These are phyloP conservation scores for Aelia acuminata DNA, from an alignment of 2,888 invertebrate species.

Conservation along the genomic window DNA sequence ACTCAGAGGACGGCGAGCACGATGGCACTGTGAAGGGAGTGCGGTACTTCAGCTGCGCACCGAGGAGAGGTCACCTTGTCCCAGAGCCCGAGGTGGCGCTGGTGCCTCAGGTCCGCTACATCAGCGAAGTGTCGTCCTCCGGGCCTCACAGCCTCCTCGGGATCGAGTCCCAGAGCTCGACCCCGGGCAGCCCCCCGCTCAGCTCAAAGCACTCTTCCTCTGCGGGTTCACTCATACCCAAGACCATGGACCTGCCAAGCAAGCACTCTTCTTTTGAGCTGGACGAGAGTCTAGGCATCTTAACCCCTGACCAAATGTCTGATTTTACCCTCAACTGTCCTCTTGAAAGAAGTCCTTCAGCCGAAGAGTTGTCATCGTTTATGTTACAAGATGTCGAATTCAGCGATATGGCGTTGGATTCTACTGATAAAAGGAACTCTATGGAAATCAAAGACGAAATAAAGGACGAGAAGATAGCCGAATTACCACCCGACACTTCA, in stretches of 20 bases:
- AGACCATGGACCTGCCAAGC: conserved; percentile 68
- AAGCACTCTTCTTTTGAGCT: conserved; percentile 86
- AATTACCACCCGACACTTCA: conserved; percentile 54
- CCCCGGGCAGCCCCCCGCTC: conserved; percentile 64
- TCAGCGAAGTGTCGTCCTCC: conserved; percentile 68
- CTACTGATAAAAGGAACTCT: conserved; percentile 56
- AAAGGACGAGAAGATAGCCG: conserved; percentile 47
- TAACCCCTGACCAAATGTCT: conserved; percentile 90
- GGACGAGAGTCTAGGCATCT: conserved; percentile 87
- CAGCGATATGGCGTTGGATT: conserved; percentile 56
- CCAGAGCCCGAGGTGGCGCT: conserved; percentile 73
- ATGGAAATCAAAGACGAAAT: conserved; percentile 59
- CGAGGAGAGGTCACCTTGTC: conserved; percentile 76
- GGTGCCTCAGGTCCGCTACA: conserved; percentile 69
- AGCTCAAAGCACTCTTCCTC: conserved; percentile 65
- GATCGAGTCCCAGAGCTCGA: conserved; percentile 62
- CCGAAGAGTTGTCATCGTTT: conserved; percentile 71
- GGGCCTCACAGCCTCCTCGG: conserved; percentile 75
- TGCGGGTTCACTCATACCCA: conserved; percentile 64
- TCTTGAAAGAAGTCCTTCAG: conserved; percentile 75
- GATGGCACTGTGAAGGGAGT: conserved; percentile 76
- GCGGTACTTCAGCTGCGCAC: conserved; percentile 76
- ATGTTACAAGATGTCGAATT: conserved; percentile 63
- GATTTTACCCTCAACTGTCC: conserved; percentile 76
- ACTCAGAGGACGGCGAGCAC: conserved; percentile 74